Evolutionary conservation across 2,797 vertebrate genomes (phyloP), one percentile per base, ranked within the genome.

Genomic region (Poecile montanus): DNA sequence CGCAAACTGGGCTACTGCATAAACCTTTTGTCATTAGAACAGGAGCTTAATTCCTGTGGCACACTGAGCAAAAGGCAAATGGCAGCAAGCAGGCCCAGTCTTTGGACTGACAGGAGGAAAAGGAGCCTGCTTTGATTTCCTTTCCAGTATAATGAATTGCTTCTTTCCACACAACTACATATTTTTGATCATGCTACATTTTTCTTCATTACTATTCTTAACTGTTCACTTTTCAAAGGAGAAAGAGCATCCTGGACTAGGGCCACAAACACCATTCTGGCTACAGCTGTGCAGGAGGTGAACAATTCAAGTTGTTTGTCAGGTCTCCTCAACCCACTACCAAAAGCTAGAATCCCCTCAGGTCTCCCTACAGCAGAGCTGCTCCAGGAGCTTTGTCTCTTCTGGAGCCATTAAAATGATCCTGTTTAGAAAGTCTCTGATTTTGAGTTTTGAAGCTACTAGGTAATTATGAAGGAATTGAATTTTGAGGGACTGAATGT

Each of bases 1-100:
- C 29, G 88, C 66, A 92, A 95, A 97, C 71, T 78, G 71, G 61
- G 65, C 74, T 91, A 68, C 58, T 84, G 47, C 6, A 4, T 73
- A 88, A 94, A 79, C 36, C 29, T 40, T 66, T 48, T 27, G 6
- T 44, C 30, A 36, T 51, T 23, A 65, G 11, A 57, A 60, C 8
- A 63, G 45, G 7, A 29, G 14, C 14, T 71, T 71, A 68, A 84
- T 34, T 81, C 62, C 26, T 65, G 29, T 0, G 3, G 40, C 32
- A 91, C 32, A 17, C 7, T 54, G 36, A 89, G 22, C n/a, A 77
- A 89, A 89, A 89, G 30, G n/a, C 51, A 91, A 85, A 74, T 7
- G 36, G 40, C 48, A 72, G 11, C 16, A 44, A 54, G 44, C 7
- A 45, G 71, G 60, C 11, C 27, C 30, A 84, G 44, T 19, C 50